These are phyloP conservation scores for Meriones unguiculatus DNA, from an alignment of 2,113 vertebrate species.

Conservation along the genomic window DNA sequence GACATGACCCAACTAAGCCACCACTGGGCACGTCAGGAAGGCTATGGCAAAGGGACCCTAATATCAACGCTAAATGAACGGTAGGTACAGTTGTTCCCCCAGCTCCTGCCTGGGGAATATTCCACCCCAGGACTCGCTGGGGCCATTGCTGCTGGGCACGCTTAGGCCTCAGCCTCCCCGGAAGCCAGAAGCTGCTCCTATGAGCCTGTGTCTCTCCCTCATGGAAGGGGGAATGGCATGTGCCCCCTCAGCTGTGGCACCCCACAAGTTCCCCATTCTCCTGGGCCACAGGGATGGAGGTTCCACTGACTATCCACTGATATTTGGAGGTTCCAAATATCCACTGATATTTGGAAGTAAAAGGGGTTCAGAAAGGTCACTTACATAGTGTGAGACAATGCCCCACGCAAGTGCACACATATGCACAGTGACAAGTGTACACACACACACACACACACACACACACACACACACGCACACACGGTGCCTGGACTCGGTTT, in stretches of 20 bases:
- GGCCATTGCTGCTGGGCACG: neutral
- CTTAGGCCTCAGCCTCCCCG: neutral
- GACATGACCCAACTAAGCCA: constrained; percentile 4
- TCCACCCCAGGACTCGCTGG: neutral
- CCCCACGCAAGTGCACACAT: no score
- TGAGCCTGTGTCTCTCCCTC: neutral
- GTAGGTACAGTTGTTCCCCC: neutral
- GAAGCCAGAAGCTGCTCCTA: neutral
- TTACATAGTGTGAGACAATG: neutral
- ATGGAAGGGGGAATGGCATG: neutral
- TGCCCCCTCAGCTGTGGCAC: neutral
- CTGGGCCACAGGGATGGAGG: neutral
- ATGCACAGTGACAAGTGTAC: no score
- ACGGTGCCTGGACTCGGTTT: neutral
- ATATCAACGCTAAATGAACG: neutral
- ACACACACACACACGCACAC: no score
- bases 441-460: no score
- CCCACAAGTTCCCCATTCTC: neutral
- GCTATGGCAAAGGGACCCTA: neutral
- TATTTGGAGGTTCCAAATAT: neutral
- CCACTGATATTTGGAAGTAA: neutral
- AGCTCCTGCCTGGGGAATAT: neutral
- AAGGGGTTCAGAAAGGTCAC: constrained; percentile 26
- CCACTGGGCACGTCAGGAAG: neutral
- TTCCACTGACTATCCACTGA: neutral